Evolutionary conservation across 2,113 vertebrate species (phyloP), one percentile per base, ranked within the genome.

Genomic region (Amphilophus citrinellus): DNA sequence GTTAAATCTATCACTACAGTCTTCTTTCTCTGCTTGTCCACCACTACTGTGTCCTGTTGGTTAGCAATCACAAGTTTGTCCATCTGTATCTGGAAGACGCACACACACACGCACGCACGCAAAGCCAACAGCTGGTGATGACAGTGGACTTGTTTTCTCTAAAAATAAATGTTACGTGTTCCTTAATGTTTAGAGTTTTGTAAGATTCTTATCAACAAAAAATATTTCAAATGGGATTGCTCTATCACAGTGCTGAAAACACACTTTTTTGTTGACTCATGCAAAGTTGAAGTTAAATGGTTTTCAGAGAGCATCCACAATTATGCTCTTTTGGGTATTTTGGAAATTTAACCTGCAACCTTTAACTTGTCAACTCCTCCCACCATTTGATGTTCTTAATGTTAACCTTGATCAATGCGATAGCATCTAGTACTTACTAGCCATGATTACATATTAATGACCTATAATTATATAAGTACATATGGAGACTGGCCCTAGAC

Each of bases 341-440:
- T 65, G 58, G 30, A 35, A 62, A 80, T 10, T 39, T 58, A 60
- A 73, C 81, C 37, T 71, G 56, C 77, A 61, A 82, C 62, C 32
- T 65, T 71, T 22, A 18, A 30, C 20, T 39, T 1, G 9, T 47
- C 60, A 37, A 35, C 66, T 57, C 39, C 61, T 20, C 7, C 63
- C 15, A 20, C 17, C 15, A 9, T 73, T 61, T 60, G 39, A 56
- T 10, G 22, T 57, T 20, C 22, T 71, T 24, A 56, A 11, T 68
- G 39, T 47, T 68, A 68, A 37, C 57, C 20, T 7, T 42, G 58
- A 63, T 18, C 3, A 53, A 53, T 15, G 11, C 60, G 9, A 5
- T 66, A 71, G 79, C 76, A 17, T 27, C 44, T 68, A 47, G 22
- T 68, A 35, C 35, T 35, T 47, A 68, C 63, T 68, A 59, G 39